Evolutionary conservation across 2,113 vertebrate species (phyloP), one percentile per base, ranked within the genome.

Genomic region (Psephotus haematonotus): DNA sequence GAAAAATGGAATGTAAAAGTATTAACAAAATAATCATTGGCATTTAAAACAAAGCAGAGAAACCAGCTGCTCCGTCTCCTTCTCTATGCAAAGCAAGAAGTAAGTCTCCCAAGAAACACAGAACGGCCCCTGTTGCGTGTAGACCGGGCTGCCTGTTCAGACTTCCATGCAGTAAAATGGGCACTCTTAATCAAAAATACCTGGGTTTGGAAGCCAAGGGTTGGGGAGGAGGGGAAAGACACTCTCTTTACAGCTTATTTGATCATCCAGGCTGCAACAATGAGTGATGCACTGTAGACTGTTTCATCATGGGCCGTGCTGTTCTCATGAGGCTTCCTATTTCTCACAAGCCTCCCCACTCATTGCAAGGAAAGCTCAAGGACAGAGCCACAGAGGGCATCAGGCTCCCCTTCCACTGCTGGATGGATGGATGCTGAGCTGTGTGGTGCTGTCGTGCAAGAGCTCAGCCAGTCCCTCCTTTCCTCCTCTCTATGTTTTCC

Each of bases 21-120:
- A 88, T 88, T 75, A 88, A 55, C 39, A 90, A 81, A 92, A 74
- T 67, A 93, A 94, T 62, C 83, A 67, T 2, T 85, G 65, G 39
- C 70, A 75, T 91, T 85, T 92, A 35, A 91, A 92, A 93, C 28
- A 77, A 92, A 74, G 80, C 83, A 85, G 76, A 81, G 81, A 57
- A 95, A 80, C 59, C 89, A 94, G 91, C 82, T 82, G 77, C 81
- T 91, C 74, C 76, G 44, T 75, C 70, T 90, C 60, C 27, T 23
- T 79, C 72, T 84, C 81, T 23, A 76, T 65, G 65, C 43, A 91
- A 90, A 90, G 76, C 41, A 90, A 95, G 80, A 82, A 94, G 55
- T 35, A 88, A 88, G 14, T 49, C 72, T 86, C 93, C 69, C 77
- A 78, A 44, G 83, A 60, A 83, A 53, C 57, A 72, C 17, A 1